Conservation (phyloP, 35 echinoderm and acorn worm species). For the Holothuria glaberrima region DNA sequence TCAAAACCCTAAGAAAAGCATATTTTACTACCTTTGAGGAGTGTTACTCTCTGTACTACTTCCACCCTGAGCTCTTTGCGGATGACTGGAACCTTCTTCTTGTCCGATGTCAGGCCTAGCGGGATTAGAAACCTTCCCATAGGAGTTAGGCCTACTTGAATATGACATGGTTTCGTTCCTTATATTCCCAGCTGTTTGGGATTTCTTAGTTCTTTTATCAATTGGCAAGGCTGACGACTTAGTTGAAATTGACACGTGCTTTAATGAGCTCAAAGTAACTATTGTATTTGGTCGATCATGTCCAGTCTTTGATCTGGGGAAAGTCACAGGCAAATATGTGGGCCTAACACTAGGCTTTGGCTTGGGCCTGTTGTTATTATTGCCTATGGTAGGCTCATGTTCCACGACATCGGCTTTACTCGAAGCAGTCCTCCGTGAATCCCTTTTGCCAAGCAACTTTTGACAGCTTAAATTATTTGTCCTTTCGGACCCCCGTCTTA, state of each 20-base stretch:
- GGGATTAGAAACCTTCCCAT: slow-evolving; percentile 8
- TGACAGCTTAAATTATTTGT: too few species aligned
- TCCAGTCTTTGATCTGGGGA: too few species aligned
- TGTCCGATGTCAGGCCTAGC: not conserved
- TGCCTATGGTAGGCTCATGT: too few species aligned
- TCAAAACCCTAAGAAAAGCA: not conserved
- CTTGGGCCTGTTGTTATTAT: too few species aligned
- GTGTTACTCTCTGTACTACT: not conserved
- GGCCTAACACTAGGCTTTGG: too few species aligned
- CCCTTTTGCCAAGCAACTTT: too few species aligned
- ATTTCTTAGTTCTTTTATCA: not conserved
- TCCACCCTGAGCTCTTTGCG: not conserved
- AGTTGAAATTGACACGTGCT: not conserved
- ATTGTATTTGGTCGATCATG: not conserved
- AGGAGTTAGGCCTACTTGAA: not conserved
- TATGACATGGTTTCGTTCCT: not conserved
- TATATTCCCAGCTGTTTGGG: not conserved
- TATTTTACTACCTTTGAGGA: not conserved
- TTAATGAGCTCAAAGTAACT: not conserved
- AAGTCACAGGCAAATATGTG: too few species aligned
- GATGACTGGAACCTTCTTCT: not conserved
- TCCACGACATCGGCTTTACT: too few species aligned
- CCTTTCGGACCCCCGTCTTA: too few species aligned
- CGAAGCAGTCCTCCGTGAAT: too few species aligned
- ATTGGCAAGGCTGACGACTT: not conserved